These are phyloP conservation scores for Loris lydekkerianus DNA, from an alignment of 2,797 vertebrate genomes.

Conservation along the genomic window DNA sequence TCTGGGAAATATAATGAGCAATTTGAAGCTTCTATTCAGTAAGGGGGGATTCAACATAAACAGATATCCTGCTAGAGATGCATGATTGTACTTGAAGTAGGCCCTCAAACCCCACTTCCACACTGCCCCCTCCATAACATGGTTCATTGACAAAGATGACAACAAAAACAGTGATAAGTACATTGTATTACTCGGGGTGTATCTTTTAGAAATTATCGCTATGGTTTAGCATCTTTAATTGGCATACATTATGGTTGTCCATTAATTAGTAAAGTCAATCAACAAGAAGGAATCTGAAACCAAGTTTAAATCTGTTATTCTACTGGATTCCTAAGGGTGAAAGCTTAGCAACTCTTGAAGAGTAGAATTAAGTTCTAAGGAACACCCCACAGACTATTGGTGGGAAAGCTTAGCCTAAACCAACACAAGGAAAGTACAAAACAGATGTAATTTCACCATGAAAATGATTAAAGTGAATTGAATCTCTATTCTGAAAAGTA, in stretches of 20 bases:
- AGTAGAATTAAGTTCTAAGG: constrained; percentile 47
- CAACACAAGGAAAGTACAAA: neutral
- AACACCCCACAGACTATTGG: neutral
- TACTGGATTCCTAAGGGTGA: neutral
- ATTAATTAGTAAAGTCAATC: constrained; percentile 24
- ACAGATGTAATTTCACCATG: constrained; percentile 11
- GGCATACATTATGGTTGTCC: neutral
- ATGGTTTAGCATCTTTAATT: neutral
- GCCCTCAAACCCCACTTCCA: neutral
- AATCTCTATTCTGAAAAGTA: constrained; percentile 82
- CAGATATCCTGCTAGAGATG: neutral
- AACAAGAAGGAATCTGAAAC: neutral
- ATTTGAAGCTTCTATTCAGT: neutral
- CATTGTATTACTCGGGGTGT: neutral
- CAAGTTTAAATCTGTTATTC: neutral
- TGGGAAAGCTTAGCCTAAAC: constrained; percentile 10
- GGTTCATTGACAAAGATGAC: neutral
- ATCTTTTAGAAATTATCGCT: neutral
- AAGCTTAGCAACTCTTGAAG: neutral
- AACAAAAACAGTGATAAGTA: neutral
- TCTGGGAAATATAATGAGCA: neutral
- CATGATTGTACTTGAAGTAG: neutral
- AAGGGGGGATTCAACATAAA: constrained; percentile 2
- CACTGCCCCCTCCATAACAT: neutral
- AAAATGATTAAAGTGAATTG: constrained; percentile 20